Percentiles rank a stretch among this genome's conserved stretches.
Conservation (phyloP, 2,888 invertebrate genomes). For the Ochropleura plecta region DNA sequence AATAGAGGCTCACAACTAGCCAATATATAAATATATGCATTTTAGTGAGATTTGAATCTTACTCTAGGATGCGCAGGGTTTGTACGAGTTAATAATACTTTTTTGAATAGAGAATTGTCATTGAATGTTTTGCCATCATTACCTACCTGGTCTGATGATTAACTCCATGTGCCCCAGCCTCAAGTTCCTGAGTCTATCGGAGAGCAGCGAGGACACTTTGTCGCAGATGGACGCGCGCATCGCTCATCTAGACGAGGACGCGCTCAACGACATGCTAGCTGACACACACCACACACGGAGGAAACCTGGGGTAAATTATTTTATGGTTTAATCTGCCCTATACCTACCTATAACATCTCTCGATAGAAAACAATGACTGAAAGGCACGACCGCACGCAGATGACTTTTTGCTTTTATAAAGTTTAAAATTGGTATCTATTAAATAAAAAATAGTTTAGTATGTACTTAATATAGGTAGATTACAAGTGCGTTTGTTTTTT, state of each 20-base stretch:
- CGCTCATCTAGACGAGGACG: conserved; percentile 75
- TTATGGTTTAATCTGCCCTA: neutral
- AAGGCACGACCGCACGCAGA: neutral
- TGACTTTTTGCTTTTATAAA: neutral
- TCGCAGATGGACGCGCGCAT: conserved; percentile 70
- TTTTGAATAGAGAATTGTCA: neutral
- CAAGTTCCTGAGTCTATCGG: conserved; percentile 91
- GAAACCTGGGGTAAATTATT: conserved; percentile 72
- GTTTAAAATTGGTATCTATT: neutral
- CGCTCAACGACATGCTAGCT: conserved; percentile 69
- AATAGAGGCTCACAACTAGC: neutral
- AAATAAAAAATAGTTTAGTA: neutral
- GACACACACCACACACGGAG: conserved; percentile 76
- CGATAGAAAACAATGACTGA: neutral
- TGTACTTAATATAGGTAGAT: neutral
- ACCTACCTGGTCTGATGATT: neutral
- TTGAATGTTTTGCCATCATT: neutral
- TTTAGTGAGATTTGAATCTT: neutral
- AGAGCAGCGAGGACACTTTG: conserved; percentile 79
- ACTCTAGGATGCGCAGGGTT: neutral
- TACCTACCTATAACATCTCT: neutral
- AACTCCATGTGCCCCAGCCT: conserved; percentile 84
- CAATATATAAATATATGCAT: neutral
- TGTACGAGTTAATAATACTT: neutral
- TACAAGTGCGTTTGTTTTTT: neutral